phyloP scores from a whole-genome alignment of 2,113 vertebrate genomes.

The Oenanthe melanoleuca region DNA sequence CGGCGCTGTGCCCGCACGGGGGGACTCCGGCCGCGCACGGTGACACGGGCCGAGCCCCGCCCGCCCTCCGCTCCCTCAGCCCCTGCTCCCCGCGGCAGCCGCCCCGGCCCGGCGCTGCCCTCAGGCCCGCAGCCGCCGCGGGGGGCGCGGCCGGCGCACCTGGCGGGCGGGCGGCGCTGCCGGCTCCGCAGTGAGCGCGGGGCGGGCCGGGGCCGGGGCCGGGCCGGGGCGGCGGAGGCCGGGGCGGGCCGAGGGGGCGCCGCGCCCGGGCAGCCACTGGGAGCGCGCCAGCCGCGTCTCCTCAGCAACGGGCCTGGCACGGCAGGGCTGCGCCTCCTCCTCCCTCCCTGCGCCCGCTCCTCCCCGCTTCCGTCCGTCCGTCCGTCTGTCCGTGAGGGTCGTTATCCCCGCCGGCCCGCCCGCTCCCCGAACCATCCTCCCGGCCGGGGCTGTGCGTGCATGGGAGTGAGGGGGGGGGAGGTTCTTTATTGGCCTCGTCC shows the following conservation, averaged over 20 bases:
- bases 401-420: background rate
- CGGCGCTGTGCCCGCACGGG: fast-evolving
- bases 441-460: background rate
- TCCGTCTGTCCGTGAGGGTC: background rate
- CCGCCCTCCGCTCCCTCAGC: too few species aligned
- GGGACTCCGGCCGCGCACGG: too few species aligned
- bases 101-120: too few species aligned
- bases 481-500: constrained; percentile 4
- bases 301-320: constrained; percentile 61
- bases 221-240: too few species aligned
- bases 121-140: too few species aligned
- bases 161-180: too few species aligned
- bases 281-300: constrained; percentile 35
- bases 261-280: constrained; percentile 18
- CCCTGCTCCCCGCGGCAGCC: too few species aligned
- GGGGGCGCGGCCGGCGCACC: too few species aligned
- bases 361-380: background rate
- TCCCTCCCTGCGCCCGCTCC: background rate
- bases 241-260: background rate
- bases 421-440: background rate
- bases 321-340: constrained; percentile 18
- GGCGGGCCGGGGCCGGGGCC: too few species aligned
- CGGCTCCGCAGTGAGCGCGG: too few species aligned
- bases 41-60: too few species aligned
- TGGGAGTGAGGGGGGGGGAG: background rate